Evolutionary conservation across 2,113 vertebrate species (phyloP), one percentile per base, ranked within the genome.

Genomic region (Apteryx mantelli): DNA sequence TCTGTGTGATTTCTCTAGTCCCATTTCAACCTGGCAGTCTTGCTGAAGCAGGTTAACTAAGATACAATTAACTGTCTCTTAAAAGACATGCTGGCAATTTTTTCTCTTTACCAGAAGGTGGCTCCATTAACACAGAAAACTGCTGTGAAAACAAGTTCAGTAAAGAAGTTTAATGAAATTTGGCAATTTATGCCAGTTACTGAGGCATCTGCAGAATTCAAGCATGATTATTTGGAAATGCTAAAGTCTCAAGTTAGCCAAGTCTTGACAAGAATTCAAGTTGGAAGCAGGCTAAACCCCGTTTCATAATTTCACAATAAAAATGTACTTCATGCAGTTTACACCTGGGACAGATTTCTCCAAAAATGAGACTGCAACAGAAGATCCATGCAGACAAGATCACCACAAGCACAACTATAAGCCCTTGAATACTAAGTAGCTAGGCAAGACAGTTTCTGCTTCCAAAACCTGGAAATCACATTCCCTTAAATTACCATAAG

Each of bases 81-180:
- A 19, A 48, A 64, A 73, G 18, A 38, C 14, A 38, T 4, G 4
- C 42, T 52, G 42, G 30, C 56, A 9, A 60, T 92, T 91, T 84
- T 64, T 2, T 19, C 7, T 56, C 61, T 88, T 86, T 86, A 86
- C 93, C 96, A 96, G 90, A 93, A 95, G 96, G 73, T 93, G 95
- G 90, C 93, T 46, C 95, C 86, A 46, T 81, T 81, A 88, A 75
- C 90, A 71, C 0, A 78, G 44, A 78, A 68, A n/a, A 42, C 5
- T 64, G 18, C 60, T 28, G 15, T 3, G 24, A 89, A 30, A 92
- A 63, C 4, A 53, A 64, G 46, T 20, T 71, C 38, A 36, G 22
- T 42, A 34, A 92, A 61, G 3, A 46, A 64, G 52, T 20, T 68
- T 42, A 34, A 25, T 9, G 34, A 77, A 94, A 58, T 14, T 9